Evolutionary conservation across 2,797 vertebrate genomes (phyloP), one percentile per base, ranked within the genome.

Genomic region (Glyptemys insculpta): DNA sequence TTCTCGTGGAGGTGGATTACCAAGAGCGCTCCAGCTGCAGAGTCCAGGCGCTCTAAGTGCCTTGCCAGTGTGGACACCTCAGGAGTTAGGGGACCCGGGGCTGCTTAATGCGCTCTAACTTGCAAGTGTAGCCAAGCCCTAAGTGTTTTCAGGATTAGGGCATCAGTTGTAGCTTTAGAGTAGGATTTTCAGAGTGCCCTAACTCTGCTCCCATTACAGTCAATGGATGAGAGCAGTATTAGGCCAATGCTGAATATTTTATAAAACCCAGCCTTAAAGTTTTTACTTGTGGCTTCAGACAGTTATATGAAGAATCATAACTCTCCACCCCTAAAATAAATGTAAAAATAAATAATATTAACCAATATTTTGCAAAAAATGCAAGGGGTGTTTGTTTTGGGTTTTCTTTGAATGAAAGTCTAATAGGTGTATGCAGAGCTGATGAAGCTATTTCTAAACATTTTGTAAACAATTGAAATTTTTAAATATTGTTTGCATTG

Each of bases 161-260:
- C 0, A 62, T 83, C 2, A 18, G 2, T 4, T 81, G 1, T 31
- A 6, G 5, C 21, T 72, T 93, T 59, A 56, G 76, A 84, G 84
- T 76, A 4, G 3, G 10, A 57, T 57, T 86, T 96, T 86, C 79
- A 21, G 16, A 82, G 44, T 53, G 50, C 56, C 14, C 6, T 85
- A 78, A 3, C 3, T 5, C 14, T 80, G 7, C 23, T 85, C 8
- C 3, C 1, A 0, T 8, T 89, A 54, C 2, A 21, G 37, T 94
- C 18, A 34, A 34, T 25, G 8, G 85, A 49, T n/a, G 3, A 92
- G 49, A 87, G 62, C 8, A 88, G 34, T 9, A 5, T 80, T 80
- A 78, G 12, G 12, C 68, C 54, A 54, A 4, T 29, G 31, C 0
- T 25, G 10, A 0, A 0, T n/a, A 1, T 0, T 50, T 85, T 84